Evolutionary conservation across 2,797 vertebrate species (phyloP).

Genomic region (Sebastes paucispinis): DNA sequence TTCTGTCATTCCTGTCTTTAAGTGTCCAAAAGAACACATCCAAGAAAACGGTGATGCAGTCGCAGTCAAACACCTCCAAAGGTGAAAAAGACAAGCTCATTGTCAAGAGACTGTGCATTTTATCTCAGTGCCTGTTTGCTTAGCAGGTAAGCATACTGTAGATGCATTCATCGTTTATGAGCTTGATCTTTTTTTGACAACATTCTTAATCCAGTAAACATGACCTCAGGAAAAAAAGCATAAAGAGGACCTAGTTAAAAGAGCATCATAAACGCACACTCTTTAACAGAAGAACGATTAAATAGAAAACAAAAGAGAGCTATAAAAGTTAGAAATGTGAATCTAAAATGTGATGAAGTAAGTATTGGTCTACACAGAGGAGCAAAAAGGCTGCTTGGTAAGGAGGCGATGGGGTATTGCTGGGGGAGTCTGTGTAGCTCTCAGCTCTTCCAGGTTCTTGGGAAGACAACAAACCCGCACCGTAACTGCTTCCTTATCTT

Average conservation of each 20-base stretch:
- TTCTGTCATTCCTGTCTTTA: constrained; percentile 20
- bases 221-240: constrained; percentile 87
- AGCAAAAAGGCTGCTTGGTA: constrained; percentile 15
- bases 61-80: constrained; percentile 55
- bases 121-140: constrained; percentile 90
- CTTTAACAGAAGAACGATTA: constrained; percentile 29
- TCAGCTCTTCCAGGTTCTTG: constrained; percentile 18
- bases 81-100: constrained; percentile 70
- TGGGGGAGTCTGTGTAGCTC: constrained; percentile 10
- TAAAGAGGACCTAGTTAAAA: constrained; percentile 50
- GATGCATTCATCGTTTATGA: constrained; percentile 83
- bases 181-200: constrained; percentile 89
- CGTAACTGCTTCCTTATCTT: not conserved
- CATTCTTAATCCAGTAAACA: constrained; percentile 91
- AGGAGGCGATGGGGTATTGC: constrained; percentile 23
- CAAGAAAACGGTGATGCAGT: constrained; percentile 48
- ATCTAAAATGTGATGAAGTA: constrained; percentile 39
- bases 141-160: constrained; percentile 88
- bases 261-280: constrained; percentile 66
- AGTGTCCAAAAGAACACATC: constrained; percentile 45
- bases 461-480: constrained; percentile 55
- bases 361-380: constrained; percentile 62
- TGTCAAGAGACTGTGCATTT: constrained; percentile 89
- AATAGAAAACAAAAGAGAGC: constrained; percentile 32
- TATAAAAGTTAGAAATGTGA: constrained; percentile 41